Conservation (phyloP, 2,113 vertebrate genomes). For the Aphyosemion australe region DNA sequence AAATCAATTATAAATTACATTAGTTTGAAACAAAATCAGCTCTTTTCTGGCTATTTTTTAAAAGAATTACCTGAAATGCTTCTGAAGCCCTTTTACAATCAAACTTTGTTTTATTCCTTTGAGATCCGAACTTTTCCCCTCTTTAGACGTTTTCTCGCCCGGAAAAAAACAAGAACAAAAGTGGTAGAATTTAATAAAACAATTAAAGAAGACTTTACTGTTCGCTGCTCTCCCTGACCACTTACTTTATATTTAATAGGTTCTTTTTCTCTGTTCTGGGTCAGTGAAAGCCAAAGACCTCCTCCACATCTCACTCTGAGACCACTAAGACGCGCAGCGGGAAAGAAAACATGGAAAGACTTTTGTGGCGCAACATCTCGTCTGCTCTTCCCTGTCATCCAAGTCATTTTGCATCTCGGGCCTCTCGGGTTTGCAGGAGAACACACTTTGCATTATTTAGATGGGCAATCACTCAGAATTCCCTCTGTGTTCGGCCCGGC, state of each 20-base stretch:
- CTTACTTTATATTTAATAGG: neutral
- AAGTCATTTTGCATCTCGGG: conserved; percentile 66
- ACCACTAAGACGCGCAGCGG: conserved; percentile 44
- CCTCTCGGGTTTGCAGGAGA: conserved; percentile 53
- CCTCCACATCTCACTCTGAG: conserved; percentile 33
- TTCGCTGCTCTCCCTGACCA: neutral
- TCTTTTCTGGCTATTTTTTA: conserved; percentile 16
- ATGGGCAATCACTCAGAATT: conserved; percentile 76
- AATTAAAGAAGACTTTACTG: conserved; percentile 3
- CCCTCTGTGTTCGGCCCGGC: conserved; percentile 64
- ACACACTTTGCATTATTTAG: conserved; percentile 81
- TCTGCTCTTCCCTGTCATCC: conserved; percentile 69
- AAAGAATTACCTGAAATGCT: conserved; percentile 15
- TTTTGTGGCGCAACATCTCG: conserved; percentile 62
- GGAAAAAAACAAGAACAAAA: neutral
- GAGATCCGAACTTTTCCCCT: neutral
- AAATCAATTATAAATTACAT: neutral
- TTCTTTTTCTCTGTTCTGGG: neutral
- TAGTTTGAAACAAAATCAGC: conserved; percentile 1
- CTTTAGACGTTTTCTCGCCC: neutral
- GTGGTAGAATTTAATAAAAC: neutral
- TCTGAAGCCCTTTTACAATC: neutral
- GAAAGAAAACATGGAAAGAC: conserved; percentile 68
- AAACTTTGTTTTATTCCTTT: neutral
- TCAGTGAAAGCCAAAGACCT: conserved; percentile 21